Percentiles rank a stretch among this genome's conserved stretches.
phyloP scores from a whole-genome alignment of 2,888 invertebrate species.

The Prosapia bicincta region DNA sequence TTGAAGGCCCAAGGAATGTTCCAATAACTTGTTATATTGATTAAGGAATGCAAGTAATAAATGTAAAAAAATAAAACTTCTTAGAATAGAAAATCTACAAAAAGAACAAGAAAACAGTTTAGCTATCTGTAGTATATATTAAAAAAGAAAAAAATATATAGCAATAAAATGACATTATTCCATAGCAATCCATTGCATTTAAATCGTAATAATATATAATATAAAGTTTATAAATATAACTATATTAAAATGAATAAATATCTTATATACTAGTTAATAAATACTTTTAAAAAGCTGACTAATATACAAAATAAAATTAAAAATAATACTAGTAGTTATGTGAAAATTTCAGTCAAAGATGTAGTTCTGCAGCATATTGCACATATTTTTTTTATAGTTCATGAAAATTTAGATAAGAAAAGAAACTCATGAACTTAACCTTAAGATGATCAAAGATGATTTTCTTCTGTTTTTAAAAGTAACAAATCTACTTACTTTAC shows the following conservation, averaged over 20 bases:
- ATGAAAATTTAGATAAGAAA: slow-evolving; percentile 16
- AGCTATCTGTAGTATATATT: slow-evolving; percentile 32
- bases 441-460: slow-evolving; percentile 17
- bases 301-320: slow-evolving; percentile 33
- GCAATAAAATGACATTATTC: slow-evolving; percentile 23
- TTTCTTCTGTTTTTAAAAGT: slow-evolving; percentile 18
- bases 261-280: slow-evolving; percentile 34
- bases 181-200: slow-evolving; percentile 18
- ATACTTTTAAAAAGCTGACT: slow-evolving; percentile 34
- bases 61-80: slow-evolving; percentile 30
- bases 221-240: slow-evolving; percentile 33
- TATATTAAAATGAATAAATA: slow-evolving; percentile 35
- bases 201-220: slow-evolving; percentile 27
- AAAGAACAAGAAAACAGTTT: slow-evolving; percentile 24
- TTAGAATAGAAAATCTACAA: slow-evolving; percentile 32
- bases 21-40: slow-evolving; percentile 17
- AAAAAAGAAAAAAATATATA: slow-evolving; percentile 25
- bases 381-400: slow-evolving; percentile 32
- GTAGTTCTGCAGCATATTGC: slow-evolving; percentile 27
- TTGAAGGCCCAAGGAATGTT: slow-evolving; percentile 26
- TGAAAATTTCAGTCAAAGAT: slow-evolving; percentile 3
- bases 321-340: slow-evolving; percentile 8
- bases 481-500: slow-evolving; percentile 21
- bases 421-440: slow-evolving; percentile 22
- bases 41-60: slow-evolving; percentile 32